Conservation (phyloP, 2,888 invertebrate genomes). For the Lepidocyrtinus sp. region DNA sequence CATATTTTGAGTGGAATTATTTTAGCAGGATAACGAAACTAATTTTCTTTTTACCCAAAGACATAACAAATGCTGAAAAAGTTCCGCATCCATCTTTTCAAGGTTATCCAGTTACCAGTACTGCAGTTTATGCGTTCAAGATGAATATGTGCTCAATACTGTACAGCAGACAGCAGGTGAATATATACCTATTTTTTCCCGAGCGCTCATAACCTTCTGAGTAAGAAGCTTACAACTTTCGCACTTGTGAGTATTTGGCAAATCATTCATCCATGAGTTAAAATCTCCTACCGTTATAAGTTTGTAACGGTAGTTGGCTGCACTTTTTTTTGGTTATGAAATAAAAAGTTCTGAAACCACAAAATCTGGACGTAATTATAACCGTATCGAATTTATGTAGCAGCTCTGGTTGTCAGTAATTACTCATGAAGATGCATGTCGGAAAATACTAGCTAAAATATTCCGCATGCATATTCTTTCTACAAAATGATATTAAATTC, state of each 20-base stretch:
- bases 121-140: no score
- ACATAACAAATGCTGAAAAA: background rate
- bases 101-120: background rate
- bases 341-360: background rate
- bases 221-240: background rate
- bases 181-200: no score
- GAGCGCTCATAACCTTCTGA: no score
- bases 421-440: background rate
- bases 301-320: background rate
- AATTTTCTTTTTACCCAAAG: background rate
- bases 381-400: background rate
- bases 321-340: background rate
- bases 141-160: no score
- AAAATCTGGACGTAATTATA: background rate
- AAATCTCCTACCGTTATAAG: background rate
- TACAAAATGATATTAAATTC: no score
- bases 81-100: background rate
- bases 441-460: no score
- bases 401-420: background rate
- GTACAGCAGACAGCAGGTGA: no score
- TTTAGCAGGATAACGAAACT: no score
- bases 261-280: background rate
- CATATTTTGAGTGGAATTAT: no score
- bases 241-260: background rate
- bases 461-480: no score